Evolutionary conservation across 2,113 vertebrate species (phyloP).

Genomic region (Scortum barcoo): DNA sequence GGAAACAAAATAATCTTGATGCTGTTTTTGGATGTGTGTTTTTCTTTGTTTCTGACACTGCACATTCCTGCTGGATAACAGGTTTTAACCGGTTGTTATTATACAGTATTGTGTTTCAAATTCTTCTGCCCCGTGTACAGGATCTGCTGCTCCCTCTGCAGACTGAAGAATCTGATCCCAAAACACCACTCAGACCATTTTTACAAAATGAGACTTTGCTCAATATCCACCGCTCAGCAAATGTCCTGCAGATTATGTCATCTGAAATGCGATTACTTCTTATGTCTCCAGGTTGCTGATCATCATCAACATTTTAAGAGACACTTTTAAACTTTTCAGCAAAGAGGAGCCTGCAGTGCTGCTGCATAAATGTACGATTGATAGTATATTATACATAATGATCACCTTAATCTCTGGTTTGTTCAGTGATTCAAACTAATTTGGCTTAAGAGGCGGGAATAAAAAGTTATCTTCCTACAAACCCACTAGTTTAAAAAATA

Average conservation of each 20-base stretch:
- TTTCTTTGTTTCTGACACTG: conserved; percentile 74
- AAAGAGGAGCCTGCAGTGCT: background rate
- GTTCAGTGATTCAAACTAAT: background rate
- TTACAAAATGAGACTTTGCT: conserved; percentile 24
- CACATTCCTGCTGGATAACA: conserved; percentile 78
- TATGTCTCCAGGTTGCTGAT: background rate
- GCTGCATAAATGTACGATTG: background rate
- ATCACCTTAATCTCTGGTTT: background rate
- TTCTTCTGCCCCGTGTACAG: conserved; percentile 55
- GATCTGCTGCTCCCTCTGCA: conserved; percentile 58
- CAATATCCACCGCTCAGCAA: conserved; percentile 3
- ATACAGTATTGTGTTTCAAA: conserved; percentile 72
- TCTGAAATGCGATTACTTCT: background rate
- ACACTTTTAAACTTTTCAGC: background rate
- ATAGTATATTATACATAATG: background rate
- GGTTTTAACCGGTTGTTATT: conserved; percentile 75
- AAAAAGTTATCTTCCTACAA: background rate
- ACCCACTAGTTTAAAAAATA: no score
- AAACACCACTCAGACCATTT: conserved; percentile 35
- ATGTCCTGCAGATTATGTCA: conserved; percentile 22
- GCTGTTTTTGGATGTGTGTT: conserved; percentile 74
- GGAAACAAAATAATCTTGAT: conserved; percentile 65
- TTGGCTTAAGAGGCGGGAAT: background rate
- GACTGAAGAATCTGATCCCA: conserved; percentile 41
- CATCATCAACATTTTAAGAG: background rate